Evolutionary conservation across 2,888 invertebrate genomes (phyloP), one percentile per base, ranked within the genome.

Genomic region (Beris chalybata): DNA sequence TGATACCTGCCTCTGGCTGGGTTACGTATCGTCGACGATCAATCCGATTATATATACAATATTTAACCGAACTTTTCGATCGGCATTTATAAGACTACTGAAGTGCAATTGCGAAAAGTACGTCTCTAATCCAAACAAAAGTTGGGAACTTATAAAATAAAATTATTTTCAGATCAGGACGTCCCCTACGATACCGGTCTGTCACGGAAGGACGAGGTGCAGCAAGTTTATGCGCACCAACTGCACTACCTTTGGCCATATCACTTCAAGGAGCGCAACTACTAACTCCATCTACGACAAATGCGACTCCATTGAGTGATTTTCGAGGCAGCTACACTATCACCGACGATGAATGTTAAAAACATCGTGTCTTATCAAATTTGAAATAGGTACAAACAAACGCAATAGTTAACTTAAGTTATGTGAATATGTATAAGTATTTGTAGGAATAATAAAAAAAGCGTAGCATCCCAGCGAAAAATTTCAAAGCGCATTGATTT

Each of bases 11-110:
- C 84, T 95, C 4, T 96, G 95, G 95, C 82, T 96, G 72, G 95
- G 95, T 70, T 95, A 95, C 82, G 90, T 93, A 70, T 93, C 93
- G 58, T 94, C 93, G 29, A 94, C 93, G 70, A 92, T 96, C 79
- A 95, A 96, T 81, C 95, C 95, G 6, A 89, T 95, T 74, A 95
- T 95, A 78, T 95, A 96, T 81, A 95, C 95, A 3, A 88, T 94
- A 64, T 96, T 96, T 84, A 95, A 95, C 81, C 86, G 89, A 71
- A 92, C 92, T 12, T 95, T 95, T 82, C 84, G 95, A 57, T 90
- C 91, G 12, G 92, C 93, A 1, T 94, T 94, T 78, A 86, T 91
- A 68, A 85, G 91, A 68, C 81, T 92, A 57, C 82, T 92, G 22
- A 83, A 87, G 70, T 92, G 92, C 80, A 87, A 87, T 74, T 92